Evolutionary conservation across 2,888 invertebrate genomes (phyloP).

Genomic region (Harpagoxenus sublaevis): DNA sequence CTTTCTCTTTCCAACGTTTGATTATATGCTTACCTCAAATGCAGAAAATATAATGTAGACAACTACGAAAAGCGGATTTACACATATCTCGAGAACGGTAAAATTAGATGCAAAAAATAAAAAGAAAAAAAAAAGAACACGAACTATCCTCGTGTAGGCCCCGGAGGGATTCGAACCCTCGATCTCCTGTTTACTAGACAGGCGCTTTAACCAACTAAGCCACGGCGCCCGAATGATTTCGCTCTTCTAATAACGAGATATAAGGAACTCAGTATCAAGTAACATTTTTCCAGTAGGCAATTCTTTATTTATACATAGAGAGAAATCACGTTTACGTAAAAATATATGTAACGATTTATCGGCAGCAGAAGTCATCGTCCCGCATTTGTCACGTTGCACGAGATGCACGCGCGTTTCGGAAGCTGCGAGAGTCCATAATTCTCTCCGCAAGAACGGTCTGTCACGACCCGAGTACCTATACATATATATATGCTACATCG

Average conservation of each 20-base stretch:
- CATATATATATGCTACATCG: background rate
- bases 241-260: background rate
- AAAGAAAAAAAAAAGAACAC: background rate
- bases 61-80: background rate
- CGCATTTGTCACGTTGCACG: background rate
- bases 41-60: background rate
- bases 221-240: constrained; percentile 88
- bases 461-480: background rate
- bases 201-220: constrained; percentile 93
- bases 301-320: background rate
- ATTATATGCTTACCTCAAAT: background rate
- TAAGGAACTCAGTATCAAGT: background rate
- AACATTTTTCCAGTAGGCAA: background rate
- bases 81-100: background rate
- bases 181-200: constrained; percentile 89
- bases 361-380: background rate
- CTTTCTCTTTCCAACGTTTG: background rate
- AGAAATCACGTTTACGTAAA: background rate
- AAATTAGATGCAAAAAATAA: background rate
- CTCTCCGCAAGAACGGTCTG: background rate
- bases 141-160: constrained; percentile 84
- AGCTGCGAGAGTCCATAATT: background rate
- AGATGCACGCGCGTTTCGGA: background rate
- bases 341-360: background rate
- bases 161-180: constrained; percentile 90